These are phyloP conservation scores for Laterallus jamaicensis DNA, from an alignment of 2,113 vertebrate genomes.

Conservation along the genomic window DNA sequence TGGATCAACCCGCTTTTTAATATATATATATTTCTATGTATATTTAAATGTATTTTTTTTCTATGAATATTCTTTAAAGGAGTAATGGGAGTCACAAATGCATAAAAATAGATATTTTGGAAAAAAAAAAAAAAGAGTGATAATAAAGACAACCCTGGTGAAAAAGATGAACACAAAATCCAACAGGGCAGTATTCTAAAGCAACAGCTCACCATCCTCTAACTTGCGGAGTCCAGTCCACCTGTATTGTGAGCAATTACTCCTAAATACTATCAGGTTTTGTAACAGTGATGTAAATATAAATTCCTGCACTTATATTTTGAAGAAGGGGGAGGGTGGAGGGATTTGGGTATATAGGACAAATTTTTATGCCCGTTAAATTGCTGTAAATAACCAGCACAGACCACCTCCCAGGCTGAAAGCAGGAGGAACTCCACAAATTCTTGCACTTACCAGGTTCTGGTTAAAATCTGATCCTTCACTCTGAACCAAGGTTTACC, in stretches of 20 bases:
- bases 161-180: background rate
- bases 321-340: background rate
- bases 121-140: background rate
- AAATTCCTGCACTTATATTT: background rate
- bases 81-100: constrained; percentile 53
- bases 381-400: background rate
- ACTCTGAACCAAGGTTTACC: background rate
- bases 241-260: background rate
- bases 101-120: constrained; percentile 67
- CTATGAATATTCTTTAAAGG: constrained; percentile 37
- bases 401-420: background rate
- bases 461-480: background rate
- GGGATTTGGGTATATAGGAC: background rate
- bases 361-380: background rate
- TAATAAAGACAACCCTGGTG: background rate
- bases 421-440: background rate
- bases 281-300: background rate
- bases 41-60: constrained; percentile 32
- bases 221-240: constrained; percentile 15
- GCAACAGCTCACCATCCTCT: background rate
- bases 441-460: background rate
- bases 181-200: constrained; percentile 17
- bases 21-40: constrained; percentile 23
- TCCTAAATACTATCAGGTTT: background rate
- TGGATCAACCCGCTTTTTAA: background rate